Conservation (phyloP, 2,888 invertebrate genomes). For the Hirtodrosophila histrioides region DNA sequence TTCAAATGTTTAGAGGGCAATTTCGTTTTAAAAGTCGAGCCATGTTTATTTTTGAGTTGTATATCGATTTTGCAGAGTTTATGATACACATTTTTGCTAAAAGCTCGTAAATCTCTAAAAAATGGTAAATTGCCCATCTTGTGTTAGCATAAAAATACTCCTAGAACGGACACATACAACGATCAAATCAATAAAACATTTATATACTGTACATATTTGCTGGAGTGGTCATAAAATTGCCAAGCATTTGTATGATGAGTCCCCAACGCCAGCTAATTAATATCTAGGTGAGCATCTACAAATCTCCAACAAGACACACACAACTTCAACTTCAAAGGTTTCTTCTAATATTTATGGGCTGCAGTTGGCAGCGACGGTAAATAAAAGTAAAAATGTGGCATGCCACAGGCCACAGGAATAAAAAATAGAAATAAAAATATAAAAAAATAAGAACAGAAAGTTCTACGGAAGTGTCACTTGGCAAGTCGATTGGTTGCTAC, state of each 20-base stretch:
- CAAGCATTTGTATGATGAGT: conserved; percentile 48
- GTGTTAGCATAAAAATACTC: conserved; percentile 29
- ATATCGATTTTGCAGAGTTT: conserved; percentile 55
- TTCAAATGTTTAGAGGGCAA: conserved; percentile 13
- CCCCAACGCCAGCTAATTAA: conserved; percentile 56
- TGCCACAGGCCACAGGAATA: conserved; percentile 20
- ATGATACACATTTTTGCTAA: conserved; percentile 53
- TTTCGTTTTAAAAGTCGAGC: conserved; percentile 13
- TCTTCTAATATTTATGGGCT: conserved; percentile 48
- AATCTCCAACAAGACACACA: conserved; percentile 23
- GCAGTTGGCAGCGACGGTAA: conserved; percentile 36
- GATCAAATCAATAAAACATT: conserved; percentile 67
- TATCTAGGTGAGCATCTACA: conserved; percentile 35
- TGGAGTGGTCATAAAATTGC: conserved; percentile 57
- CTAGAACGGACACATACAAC: conserved; percentile 14
- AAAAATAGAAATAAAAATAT: neutral
- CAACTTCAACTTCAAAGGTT: conserved; percentile 31
- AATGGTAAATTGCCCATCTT: conserved; percentile 69
- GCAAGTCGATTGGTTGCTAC: conserved; percentile 51
- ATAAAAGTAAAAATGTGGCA: conserved; percentile 51
- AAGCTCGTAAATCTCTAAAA: conserved; percentile 70
- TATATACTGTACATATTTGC: conserved; percentile 60
- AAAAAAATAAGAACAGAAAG: conserved; percentile 20
- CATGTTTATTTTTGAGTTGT: conserved; percentile 24
- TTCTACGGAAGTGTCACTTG: conserved; percentile 68